phyloP scores from a whole-genome alignment of 1,140 invertebrate genomes.

The Rhyzopertha dominica region DNA sequence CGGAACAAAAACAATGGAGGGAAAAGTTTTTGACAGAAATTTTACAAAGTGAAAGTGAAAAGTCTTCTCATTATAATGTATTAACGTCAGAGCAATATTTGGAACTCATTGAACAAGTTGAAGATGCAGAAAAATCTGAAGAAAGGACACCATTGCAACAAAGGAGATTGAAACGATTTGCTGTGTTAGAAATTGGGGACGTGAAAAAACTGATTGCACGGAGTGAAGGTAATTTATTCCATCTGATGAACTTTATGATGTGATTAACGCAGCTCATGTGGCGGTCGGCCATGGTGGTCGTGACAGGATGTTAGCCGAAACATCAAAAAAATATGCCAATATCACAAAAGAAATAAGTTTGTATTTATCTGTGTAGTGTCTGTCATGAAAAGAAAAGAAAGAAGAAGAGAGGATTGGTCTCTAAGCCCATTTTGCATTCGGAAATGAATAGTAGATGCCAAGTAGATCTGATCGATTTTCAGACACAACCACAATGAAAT shows the following conservation, averaged over 20 bases:
- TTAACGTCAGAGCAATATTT: conserved; percentile 14
- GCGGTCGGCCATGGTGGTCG: conserved; percentile 19
- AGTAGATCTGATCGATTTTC: conserved; percentile 37
- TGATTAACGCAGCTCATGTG: conserved; percentile 19
- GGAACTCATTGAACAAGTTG: conserved; percentile 10
- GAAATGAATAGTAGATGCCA: conserved; percentile 36
- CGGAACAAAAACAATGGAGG: background rate
- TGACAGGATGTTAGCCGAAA: conserved; percentile 18
- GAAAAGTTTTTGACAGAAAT: conserved; percentile 1
- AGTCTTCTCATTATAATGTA: conserved; percentile 7
- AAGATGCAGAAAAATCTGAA: background rate
- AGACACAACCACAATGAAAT: conserved; percentile 14
- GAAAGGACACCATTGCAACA: conserved; percentile 14
- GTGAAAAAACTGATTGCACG: conserved; percentile 10
- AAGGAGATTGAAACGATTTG: conserved; percentile 11
- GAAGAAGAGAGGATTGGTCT: conserved; percentile 26
- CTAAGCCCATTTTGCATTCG: conserved; percentile 25
- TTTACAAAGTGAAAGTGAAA: conserved; percentile 6
- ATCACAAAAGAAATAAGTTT: conserved; percentile 16
- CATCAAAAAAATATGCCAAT: conserved; percentile 18
- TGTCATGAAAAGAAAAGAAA: conserved; percentile 20
- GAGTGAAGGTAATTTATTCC: too few relatives aligned
- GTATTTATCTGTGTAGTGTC: conserved; percentile 17
- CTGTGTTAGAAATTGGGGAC: conserved; percentile 2
- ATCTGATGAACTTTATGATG: too few relatives aligned